These are phyloP conservation scores for Cephalotes varians DNA, from an alignment of 2,888 invertebrate species.

Conservation along the genomic window DNA sequence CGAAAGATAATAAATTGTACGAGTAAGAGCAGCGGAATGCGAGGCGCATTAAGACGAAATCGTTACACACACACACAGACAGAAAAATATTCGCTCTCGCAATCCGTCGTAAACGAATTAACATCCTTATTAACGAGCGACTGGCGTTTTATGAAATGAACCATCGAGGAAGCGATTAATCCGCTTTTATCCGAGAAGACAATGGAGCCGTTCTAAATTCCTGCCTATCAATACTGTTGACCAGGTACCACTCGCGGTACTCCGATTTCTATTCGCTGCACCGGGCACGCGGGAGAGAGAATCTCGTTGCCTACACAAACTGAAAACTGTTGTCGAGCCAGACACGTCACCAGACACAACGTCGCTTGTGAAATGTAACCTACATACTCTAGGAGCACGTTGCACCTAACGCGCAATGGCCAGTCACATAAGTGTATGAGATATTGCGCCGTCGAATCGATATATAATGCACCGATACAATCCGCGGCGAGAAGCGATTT, in stretches of 20 bases:
- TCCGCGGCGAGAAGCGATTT: slow-evolving; percentile 23
- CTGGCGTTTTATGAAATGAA: slow-evolving; percentile 47
- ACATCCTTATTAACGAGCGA: slow-evolving; percentile 36
- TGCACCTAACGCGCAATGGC: slow-evolving; percentile 68
- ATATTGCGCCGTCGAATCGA: slow-evolving; percentile 36
- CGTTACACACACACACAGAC: slow-evolving; percentile 55
- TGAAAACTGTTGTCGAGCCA: slow-evolving; percentile 63
- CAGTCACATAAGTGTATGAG: slow-evolving; percentile 7
- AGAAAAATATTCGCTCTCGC: slow-evolving; percentile 58
- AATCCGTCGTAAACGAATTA: slow-evolving; percentile 58
- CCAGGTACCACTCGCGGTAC: slow-evolving; percentile 54
- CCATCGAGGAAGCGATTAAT: slow-evolving; percentile 69
- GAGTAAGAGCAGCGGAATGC: slow-evolving; percentile 40
- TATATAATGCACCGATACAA: slow-evolving; percentile 17
- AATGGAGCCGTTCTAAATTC: slow-evolving; percentile 79
- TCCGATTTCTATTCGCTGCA: slow-evolving; percentile 56
- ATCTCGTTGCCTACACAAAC: slow-evolving; percentile 68
- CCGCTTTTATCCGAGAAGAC: slow-evolving; percentile 69
- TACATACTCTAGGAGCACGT: slow-evolving; percentile 69
- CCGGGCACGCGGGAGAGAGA: slow-evolving; percentile 55
- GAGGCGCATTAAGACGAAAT: slow-evolving; percentile 66
- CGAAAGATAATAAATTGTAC: slow-evolving; percentile 62
- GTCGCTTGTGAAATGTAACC: slow-evolving; percentile 77
- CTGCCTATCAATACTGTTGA: slow-evolving; percentile 70
- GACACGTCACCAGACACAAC: slow-evolving; percentile 77